Percentiles rank a stretch among this genome's conserved stretches.
Evolutionary conservation across 2,113 vertebrate genomes (phyloP).

Genomic region (Ophthalmolycus amberensis): DNA sequence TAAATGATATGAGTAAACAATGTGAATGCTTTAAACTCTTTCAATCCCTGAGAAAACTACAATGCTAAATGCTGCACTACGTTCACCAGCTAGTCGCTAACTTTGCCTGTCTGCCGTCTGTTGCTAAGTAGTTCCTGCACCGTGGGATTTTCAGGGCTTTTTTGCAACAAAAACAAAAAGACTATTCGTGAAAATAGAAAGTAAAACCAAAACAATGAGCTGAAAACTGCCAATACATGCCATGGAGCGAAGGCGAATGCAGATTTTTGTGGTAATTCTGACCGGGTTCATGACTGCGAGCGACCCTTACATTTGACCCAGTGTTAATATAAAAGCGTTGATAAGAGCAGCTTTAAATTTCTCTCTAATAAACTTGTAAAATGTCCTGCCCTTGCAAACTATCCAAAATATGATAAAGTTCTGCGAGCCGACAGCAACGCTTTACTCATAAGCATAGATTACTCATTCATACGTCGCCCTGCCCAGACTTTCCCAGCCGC

Average conservation of each 20-base stretch:
- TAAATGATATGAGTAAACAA: not conserved
- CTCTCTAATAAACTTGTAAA: not conserved
- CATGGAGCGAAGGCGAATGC: not conserved
- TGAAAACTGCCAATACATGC: not conserved
- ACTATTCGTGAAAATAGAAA: not conserved
- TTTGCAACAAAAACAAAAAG: not conserved
- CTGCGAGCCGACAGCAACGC: not conserved
- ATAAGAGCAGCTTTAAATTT: not conserved
- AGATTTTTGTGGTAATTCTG: not conserved
- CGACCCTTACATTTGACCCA: not conserved
- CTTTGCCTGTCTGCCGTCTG: not conserved
- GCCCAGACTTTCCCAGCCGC: conserved; percentile 7
- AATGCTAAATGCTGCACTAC: conserved; percentile 10
- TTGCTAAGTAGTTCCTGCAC: not conserved
- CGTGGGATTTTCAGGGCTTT: conserved; percentile 5
- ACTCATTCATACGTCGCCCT: conserved; percentile 29
- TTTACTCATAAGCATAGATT: conserved; percentile 17
- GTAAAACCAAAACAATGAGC: not conserved
- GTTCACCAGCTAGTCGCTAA: conserved; percentile 2
- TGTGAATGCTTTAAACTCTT: not conserved
- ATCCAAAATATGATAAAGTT: not conserved
- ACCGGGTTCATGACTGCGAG: not conserved
- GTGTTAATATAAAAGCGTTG: not conserved
- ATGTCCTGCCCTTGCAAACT: not conserved
- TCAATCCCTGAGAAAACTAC: not conserved